phyloP scores from a whole-genome alignment of 2,888 invertebrate species.

The Tetheella fluctuosa region DNA sequence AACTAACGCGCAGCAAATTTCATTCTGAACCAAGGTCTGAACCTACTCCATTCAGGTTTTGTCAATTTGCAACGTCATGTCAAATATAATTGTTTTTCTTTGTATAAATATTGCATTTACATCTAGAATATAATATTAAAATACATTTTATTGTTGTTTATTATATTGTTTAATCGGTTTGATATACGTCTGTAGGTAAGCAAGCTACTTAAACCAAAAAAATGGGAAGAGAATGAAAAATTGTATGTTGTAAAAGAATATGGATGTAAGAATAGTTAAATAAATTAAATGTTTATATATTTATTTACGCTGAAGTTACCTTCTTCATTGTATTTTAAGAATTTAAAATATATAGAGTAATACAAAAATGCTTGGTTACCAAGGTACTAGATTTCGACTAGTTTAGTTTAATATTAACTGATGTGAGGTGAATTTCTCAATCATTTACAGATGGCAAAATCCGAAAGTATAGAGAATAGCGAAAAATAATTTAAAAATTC shows the following conservation, averaged over 20 bases:
- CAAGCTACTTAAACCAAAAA: constrained; percentile 3
- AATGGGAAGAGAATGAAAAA: background rate
- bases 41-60: no score
- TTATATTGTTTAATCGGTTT: background rate
- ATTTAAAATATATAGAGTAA: background rate
- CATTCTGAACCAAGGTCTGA: no score
- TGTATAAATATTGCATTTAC: no score
- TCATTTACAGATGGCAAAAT: no score
- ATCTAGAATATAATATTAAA: background rate
- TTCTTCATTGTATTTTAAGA: background rate
- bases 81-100: background rate
- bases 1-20: no score
- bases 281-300: background rate
- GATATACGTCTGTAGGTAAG: background rate
- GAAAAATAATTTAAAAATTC: no score
- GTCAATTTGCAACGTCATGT: background rate
- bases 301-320: background rate
- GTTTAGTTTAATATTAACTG: background rate
- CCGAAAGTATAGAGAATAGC: no score
- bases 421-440: no score
- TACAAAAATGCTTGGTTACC: background rate
- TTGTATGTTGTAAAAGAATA: no score
- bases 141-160: background rate
- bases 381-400: background rate
- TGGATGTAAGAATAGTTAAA: background rate